Conservation (phyloP, 2,113 vertebrate genomes). For the Aythya baeri region DNA sequence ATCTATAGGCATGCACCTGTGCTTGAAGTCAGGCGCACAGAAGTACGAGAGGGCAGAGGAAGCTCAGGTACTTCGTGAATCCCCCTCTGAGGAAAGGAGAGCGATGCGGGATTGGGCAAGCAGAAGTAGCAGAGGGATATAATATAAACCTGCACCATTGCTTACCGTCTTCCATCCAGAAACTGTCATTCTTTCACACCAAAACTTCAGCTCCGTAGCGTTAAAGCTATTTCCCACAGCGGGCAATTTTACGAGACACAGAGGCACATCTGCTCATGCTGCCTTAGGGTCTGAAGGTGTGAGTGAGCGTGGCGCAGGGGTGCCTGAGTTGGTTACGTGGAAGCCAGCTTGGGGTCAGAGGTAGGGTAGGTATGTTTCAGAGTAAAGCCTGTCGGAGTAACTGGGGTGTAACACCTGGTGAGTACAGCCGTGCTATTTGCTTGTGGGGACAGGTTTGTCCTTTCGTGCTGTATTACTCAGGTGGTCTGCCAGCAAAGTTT, state of each 20-base stretch:
- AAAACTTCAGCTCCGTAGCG: background rate
- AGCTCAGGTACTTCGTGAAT: background rate
- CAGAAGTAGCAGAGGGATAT: background rate
- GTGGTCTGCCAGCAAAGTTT: background rate
- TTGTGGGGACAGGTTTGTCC: background rate
- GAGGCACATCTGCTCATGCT: background rate
- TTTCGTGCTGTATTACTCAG: rapidly evolving
- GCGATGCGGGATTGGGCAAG: background rate
- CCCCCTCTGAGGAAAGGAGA: background rate
- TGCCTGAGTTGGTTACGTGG: rapidly evolving
- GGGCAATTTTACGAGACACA: background rate
- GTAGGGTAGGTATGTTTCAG: background rate
- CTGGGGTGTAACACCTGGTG: background rate
- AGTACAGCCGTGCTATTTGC: background rate
- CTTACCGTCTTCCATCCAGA: background rate
- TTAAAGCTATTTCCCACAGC: background rate
- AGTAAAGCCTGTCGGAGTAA: background rate
- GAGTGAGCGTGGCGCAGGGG: rapidly evolving
- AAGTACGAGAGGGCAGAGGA: background rate
- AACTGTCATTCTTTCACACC: background rate
- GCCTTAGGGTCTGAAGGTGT: rapidly evolving
- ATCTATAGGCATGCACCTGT: rapidly evolving
- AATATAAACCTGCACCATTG: background rate
- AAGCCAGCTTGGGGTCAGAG: background rate
- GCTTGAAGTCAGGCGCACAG: background rate